Evolutionary conservation across 2,113 vertebrate genomes (phyloP), one percentile per base, ranked within the genome.

Genomic region (Apteryx mantelli): DNA sequence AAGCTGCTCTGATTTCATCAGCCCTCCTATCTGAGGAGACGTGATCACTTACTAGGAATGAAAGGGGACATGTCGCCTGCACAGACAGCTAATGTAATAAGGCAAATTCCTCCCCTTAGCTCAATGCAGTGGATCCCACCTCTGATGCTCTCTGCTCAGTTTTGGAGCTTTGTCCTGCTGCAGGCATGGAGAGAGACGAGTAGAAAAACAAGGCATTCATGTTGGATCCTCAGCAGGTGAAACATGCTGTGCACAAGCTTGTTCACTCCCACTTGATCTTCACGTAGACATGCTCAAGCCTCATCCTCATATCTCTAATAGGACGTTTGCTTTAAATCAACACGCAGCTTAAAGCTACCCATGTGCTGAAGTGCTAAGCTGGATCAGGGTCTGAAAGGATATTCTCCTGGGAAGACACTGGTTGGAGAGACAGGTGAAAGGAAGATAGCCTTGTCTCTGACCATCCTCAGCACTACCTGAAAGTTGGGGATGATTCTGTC

Each of bases 1-100:
- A 93, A 75, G 64, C 90, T 63, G 82, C 85, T 97, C 73, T 96
- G 96, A 97, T 97, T 97, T 97, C 92, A 96, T 98, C 91, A 95
- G 78, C 83, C 82, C 48, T 91, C 86, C 93, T 81, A 21, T 91
- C 92, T 82, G 89, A 92, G 93, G 70, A 82, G 95, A 97, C 9
- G 18, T 66, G 94, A 96, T 84, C 95, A 94, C 85, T 97, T 96
- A 95, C 28, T n/a, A 91, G 78, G 82, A 82, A 74, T 86, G 86
- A 96, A 95, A 91, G 87, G 56, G 87, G 85, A 80, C 83, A 46
- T 79, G 69, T 76, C 1, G 16, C 55, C 86, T 91, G 28, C 81
- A 61, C 64, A 61, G 52, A 42, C 68, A 71, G 48, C 76, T 92
- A 66, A 88, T 81, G 74, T 36, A 76, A 74, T 0, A 77, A 73